Evolutionary conservation across 2,113 vertebrate species (phyloP).

Genomic region (Oreotragus oreotragus): DNA sequence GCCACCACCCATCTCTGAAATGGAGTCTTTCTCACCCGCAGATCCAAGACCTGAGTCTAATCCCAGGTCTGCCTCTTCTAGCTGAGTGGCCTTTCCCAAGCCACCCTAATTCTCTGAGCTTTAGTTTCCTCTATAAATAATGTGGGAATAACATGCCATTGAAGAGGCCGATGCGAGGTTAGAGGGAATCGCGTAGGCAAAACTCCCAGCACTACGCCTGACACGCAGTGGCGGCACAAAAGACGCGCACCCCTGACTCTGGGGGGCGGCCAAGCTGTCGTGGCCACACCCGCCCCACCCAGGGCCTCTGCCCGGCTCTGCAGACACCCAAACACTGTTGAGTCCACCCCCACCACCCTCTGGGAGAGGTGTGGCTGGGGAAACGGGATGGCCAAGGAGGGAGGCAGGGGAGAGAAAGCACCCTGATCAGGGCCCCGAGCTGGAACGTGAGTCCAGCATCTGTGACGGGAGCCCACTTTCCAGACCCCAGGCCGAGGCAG

Average conservation of each 20-base stretch:
- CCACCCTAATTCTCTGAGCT: neutral
- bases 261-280: fast-evolving
- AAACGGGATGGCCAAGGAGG: neutral
- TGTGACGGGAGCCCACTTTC: neutral
- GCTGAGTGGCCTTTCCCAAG: neutral
- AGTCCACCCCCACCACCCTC: neutral
- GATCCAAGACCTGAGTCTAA: neutral
- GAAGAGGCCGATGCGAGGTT: neutral
- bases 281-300: neutral
- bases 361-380: too few relatives aligned
- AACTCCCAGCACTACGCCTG: neutral
- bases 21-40: neutral
- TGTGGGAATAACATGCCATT: neutral
- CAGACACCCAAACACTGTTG: neutral
- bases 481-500: neutral
- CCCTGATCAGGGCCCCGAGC: neutral
- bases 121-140: neutral
- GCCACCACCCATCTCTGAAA: neutral
- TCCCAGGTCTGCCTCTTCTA: neutral
- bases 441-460: neutral
- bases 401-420: neutral
- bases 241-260: neutral
- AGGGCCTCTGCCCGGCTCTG: neutral
- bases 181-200: neutral
- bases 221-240: fast-evolving